Evolutionary conservation across 2,113 vertebrate species (phyloP).

Genomic region (Pelecanoides urinatrix): DNA sequence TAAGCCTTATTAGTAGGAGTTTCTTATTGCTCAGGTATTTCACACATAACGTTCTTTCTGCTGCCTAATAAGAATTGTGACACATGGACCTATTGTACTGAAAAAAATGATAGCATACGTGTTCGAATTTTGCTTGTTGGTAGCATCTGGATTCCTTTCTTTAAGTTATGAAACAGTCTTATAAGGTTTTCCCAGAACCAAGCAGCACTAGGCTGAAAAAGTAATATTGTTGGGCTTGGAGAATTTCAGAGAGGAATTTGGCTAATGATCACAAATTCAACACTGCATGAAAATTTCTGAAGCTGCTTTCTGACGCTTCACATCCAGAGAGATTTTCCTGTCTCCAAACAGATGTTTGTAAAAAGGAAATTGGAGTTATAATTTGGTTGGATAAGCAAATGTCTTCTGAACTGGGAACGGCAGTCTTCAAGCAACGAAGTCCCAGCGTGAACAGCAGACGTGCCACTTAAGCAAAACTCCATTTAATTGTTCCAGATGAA

Average conservation of each 20-base stretch:
- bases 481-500: constrained; percentile 33
- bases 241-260: neutral
- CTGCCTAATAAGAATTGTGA: neutral
- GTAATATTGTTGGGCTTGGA: neutral
- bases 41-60: neutral
- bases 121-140: neutral
- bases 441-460: constrained; percentile 52
- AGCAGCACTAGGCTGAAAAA: neutral
- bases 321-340: neutral
- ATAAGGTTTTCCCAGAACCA: neutral
- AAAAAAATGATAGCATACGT: neutral
- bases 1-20: neutral
- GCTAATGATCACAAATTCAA: neutral
- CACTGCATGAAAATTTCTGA: neutral
- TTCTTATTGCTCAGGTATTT: neutral
- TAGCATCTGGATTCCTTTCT: neutral
- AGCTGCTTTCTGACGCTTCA: neutral
- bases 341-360: constrained; percentile 27
- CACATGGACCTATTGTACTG: neutral
- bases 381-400: constrained; percentile 49
- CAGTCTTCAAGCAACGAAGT: neutral
- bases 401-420: neutral
- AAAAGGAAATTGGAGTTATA: constrained; percentile 15
- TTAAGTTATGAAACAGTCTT: neutral
- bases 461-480: neutral